phyloP scores from a whole-genome alignment of 2,797 vertebrate species.

The Sphaeramia orbicularis region DNA sequence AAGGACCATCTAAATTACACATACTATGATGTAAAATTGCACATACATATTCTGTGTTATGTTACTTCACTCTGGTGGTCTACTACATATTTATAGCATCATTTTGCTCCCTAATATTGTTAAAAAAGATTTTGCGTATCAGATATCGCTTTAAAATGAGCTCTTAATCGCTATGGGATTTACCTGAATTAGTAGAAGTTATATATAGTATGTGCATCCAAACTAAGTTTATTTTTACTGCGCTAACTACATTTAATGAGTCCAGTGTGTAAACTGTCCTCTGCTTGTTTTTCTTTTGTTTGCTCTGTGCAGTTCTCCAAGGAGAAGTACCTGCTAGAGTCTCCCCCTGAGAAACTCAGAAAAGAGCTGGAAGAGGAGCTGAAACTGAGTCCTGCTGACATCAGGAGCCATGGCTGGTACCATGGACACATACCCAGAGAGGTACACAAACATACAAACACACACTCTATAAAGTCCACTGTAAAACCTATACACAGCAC shows the following conservation, averaged over 20 bases:
- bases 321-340: conserved; percentile 98
- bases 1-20: no score
- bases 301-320: conserved; percentile 92
- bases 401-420: conserved; percentile 98
- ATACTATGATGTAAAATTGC: no score
- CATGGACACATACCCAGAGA: conserved; percentile 96
- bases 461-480: conserved; percentile 4
- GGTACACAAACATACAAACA: conserved; percentile 78
- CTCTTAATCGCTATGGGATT: conserved; percentile 18
- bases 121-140: conserved; percentile 3
- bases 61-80: neutral
- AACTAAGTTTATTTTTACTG: conserved; percentile 6
- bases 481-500: neutral
- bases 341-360: conserved; percentile 95
- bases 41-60: neutral
- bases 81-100: neutral
- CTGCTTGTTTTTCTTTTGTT: conserved; percentile 26
- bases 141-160: conserved; percentile 20
- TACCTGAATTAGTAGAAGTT: conserved; percentile 17
- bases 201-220: conserved; percentile 3
- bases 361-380: conserved; percentile 98
- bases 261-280: neutral
- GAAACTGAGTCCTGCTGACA: conserved; percentile 93
- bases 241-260: neutral
- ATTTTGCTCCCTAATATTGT: conserved; percentile 5